Conservation (phyloP, 2,113 vertebrate genomes). For the Sebastes fasciatus region DNA sequence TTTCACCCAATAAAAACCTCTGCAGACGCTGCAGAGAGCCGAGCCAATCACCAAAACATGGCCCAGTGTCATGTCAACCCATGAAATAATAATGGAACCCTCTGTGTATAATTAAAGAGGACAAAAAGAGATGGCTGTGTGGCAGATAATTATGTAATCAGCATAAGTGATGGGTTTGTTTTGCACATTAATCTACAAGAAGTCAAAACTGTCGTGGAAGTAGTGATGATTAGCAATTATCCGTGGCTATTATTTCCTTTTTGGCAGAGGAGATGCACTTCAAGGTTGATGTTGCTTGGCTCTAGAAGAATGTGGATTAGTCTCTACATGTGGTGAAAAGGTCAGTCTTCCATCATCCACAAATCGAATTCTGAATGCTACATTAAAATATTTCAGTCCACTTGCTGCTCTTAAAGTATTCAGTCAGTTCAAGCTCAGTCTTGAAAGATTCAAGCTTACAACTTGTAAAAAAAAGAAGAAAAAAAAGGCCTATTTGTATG, state of each 20-base stretch:
- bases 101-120: background rate
- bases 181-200: background rate
- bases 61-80: background rate
- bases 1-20: background rate
- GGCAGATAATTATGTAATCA: background rate
- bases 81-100: background rate
- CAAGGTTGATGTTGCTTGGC: background rate
- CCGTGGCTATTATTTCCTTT: background rate
- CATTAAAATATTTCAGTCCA: background rate
- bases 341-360: background rate
- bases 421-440: background rate
- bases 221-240: background rate
- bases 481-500: constrained; percentile 36
- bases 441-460: constrained; percentile 13
- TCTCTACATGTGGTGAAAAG: background rate
- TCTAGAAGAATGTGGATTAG: background rate
- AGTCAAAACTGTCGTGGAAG: background rate
- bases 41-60: background rate
- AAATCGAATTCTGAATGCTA: background rate
- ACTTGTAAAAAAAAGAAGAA: background rate
- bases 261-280: constrained; percentile 1
- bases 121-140: background rate
- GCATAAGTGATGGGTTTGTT: background rate
- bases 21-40: background rate
- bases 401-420: background rate